Percentiles rank a stretch among this genome's conserved stretches.
These are phyloP conservation scores for Formica selysi DNA, from an alignment of 1,140 invertebrate species.

Conservation along the genomic window DNA sequence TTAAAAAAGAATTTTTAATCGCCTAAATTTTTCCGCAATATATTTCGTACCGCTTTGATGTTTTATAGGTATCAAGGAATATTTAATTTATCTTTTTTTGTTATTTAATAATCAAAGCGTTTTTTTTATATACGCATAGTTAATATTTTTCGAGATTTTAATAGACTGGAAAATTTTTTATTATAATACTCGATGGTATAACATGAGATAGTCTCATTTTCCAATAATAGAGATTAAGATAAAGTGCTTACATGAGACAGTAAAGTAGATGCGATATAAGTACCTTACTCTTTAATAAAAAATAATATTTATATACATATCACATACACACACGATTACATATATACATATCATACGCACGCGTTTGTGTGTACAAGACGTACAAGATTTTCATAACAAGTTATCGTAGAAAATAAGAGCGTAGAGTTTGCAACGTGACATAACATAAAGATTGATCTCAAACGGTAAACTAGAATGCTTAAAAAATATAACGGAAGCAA, in stretches of 20 bases:
- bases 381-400: slow-evolving; percentile 30
- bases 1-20: background rate
- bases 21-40: background rate
- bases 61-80: background rate
- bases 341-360: too few species aligned
- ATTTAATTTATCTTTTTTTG: background rate
- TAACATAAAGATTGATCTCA: background rate
- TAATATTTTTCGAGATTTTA: slow-evolving; percentile 14
- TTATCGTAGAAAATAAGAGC: slow-evolving; percentile 27
- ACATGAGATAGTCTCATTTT: slow-evolving; percentile 34
- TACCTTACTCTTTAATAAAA: slow-evolving; percentile 45
- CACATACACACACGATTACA: too few species aligned
- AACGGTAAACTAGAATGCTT: background rate
- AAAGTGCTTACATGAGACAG: background rate
- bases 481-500: background rate
- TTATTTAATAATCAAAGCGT: background rate
- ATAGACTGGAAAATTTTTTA: slow-evolving; percentile 13
- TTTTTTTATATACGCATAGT: background rate
- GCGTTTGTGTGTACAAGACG: background rate
- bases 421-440: background rate
- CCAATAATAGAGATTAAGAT: background rate
- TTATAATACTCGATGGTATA: slow-evolving; percentile 1
- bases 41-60: background rate
- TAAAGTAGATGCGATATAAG: slow-evolving; percentile 16
- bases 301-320: background rate